Base-by-base conservation (phyloP, 1,140 invertebrate species). In the Aricia agestis region DNA sequence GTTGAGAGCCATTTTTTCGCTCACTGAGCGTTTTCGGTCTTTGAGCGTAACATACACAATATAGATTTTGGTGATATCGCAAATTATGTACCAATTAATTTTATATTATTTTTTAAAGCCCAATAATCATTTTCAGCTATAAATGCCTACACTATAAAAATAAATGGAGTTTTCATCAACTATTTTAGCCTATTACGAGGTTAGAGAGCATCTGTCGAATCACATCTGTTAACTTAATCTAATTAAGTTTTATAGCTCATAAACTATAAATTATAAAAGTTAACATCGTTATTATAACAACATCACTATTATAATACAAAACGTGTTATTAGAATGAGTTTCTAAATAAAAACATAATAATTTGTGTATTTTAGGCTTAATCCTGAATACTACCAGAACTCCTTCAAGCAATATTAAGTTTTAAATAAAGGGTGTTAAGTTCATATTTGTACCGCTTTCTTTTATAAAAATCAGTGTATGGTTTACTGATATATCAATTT, bases 221-320 rank as follows among this genome's bases (percentile, higher is more conserved):
- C 59, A 19, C 59, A 63, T 63, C 59, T 63, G 59, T 63, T 19
- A 63, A 25, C 17, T 10, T 63, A 63, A 63, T 63, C 59, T 10
- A 63, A 63, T 63, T 63, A 31, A 63, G 10, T 19, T 63, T 63
- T 19, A 63, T 63, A 10, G 59, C 59, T 63, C 11, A 25, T 19
- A 19, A 52, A 11, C 45, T 15, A 52, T 52, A 52, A 52, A 52
- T 52, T 13, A 52, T 52, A 52, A 15, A 52, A 52, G 45, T 52
- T 52, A 52, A 52, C 13, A 52, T 13, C 5, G 45, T 52, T 52
- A 52, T 52, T 52, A 52, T 52, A 13, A 52, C 10, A 52, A 52
- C 45, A 52, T 52, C 45, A 52, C 45, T 52, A 52, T 52, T 52
- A 52, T 52, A 52, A 52, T 52, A 52, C 13, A 13, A 52, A 52